Evolutionary conservation across 2,797 vertebrate genomes (phyloP).

Genomic region (Myotis planiceps): DNA sequence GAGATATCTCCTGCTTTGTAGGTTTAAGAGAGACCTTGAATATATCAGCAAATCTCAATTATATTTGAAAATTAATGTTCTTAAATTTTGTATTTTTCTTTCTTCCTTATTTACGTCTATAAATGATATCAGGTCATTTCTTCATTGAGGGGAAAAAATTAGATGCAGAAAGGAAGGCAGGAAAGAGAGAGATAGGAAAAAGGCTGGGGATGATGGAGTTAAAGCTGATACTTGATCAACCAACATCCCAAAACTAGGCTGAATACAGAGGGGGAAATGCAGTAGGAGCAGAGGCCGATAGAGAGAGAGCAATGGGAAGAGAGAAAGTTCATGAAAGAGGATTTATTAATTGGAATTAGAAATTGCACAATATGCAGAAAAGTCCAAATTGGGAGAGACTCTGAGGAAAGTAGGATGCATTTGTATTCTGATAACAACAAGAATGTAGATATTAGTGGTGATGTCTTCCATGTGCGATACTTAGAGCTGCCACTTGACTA

Average conservation of each 20-base stretch:
- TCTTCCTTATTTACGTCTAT: not conserved
- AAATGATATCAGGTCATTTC: conserved; percentile 1
- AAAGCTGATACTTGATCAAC: not conserved
- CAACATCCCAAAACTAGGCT: not conserved
- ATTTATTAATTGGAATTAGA: not conserved
- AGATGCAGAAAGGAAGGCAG: not conserved
- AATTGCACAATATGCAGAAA: not conserved
- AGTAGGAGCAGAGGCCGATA: not conserved
- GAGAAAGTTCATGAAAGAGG: not conserved
- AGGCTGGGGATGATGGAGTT: not conserved
- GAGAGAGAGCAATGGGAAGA: not conserved
- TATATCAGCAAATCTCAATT: conserved; percentile 23
- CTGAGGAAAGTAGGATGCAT: not conserved
- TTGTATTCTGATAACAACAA: not conserved
- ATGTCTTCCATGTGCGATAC: not conserved
- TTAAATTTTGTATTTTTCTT: conserved; percentile 26
- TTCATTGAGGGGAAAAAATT: not conserved
- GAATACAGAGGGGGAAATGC: not conserved
- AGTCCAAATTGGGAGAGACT: not conserved
- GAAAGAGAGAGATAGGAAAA: not conserved
- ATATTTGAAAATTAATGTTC: conserved; percentile 1
- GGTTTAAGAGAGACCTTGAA: not conserved
- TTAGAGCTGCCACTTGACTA: not conserved
- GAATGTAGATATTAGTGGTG: not conserved
- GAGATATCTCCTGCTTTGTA: not conserved